These are phyloP conservation scores for Dasyornis broadbenti DNA, from an alignment of 2,113 vertebrate genomes.

Conservation along the genomic window DNA sequence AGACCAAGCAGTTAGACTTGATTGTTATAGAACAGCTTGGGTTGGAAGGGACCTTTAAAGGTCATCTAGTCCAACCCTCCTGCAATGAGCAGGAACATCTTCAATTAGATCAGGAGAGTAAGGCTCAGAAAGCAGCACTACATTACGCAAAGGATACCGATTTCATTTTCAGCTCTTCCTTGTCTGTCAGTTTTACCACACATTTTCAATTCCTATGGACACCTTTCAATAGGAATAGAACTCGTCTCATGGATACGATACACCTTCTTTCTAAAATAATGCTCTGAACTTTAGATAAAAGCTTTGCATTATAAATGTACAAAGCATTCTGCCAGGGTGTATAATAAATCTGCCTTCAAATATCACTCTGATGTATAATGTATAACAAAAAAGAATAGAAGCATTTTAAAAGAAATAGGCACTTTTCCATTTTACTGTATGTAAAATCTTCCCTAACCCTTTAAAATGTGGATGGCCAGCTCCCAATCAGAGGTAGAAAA, in stretches of 20 bases:
- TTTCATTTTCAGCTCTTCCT: neutral
- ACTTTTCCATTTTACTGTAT: neutral
- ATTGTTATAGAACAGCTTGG: neutral
- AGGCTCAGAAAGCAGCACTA: neutral
- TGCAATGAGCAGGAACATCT: neutral
- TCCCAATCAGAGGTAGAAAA: constrained; percentile 12
- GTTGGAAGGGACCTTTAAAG: neutral
- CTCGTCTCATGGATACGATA: constrained; percentile 17
- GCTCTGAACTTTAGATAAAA: constrained; percentile 71
- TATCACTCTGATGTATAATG: constrained; percentile 70
- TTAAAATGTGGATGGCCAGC: neutral
- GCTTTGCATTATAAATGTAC: constrained; percentile 73
- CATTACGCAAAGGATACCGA: neutral
- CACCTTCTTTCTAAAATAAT: constrained; percentile 66
- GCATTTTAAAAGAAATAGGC: constrained; percentile 49
- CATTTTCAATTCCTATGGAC: neutral
- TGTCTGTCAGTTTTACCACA: neutral
- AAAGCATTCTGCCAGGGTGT: constrained; percentile 61
- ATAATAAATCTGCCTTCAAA: constrained; percentile 70
- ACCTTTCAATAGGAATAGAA: neutral
- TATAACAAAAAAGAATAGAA: constrained; percentile 63
- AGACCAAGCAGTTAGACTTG: neutral
- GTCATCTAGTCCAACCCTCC: neutral
- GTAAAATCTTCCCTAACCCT: constrained; percentile 33
- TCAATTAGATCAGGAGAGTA: neutral